Evolutionary conservation across 1,140 invertebrate genomes (phyloP).

Genomic region (Pogonus chalceus): DNA sequence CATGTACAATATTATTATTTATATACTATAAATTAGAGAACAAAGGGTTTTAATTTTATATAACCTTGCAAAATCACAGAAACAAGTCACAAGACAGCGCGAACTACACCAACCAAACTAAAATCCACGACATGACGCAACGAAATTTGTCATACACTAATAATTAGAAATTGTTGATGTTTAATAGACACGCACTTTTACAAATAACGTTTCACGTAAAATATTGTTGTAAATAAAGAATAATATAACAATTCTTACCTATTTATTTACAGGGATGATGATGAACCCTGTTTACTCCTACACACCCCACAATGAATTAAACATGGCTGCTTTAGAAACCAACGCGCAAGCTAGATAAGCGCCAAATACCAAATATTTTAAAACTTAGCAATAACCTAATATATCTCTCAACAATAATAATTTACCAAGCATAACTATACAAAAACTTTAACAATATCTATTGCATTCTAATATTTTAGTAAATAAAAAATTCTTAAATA

Average conservation of each 20-base stretch:
- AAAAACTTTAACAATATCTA: too few relatives aligned
- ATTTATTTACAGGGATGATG: conserved; percentile 8
- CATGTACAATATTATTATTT: too few relatives aligned
- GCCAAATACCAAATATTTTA: conserved; percentile 1
- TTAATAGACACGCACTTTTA: too few relatives aligned
- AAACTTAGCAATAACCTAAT: neutral
- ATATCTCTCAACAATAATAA: too few relatives aligned
- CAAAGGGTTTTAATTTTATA: conserved; percentile 3
- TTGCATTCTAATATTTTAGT: too few relatives aligned
- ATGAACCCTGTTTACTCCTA: conserved; percentile 9
- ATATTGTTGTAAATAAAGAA: neutral
- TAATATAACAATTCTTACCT: conserved; percentile 3
- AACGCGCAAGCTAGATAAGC: neutral
- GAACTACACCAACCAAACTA: neutral
- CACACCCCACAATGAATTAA: conserved; percentile 11
- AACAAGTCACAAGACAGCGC: neutral
- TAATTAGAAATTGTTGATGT: too few relatives aligned
- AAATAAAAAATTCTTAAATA: too few relatives aligned
- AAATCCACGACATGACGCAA: neutral
- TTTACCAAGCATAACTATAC: too few relatives aligned
- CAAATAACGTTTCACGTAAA: neutral
- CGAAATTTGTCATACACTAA: neutral
- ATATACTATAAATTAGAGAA: neutral
- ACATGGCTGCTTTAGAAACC: conserved; percentile 3
- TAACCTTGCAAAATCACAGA: neutral